Percentiles rank a stretch among this genome's conserved stretches.
Conservation (phyloP, 1,140 invertebrate genomes). For the Heliconius himera region DNA sequence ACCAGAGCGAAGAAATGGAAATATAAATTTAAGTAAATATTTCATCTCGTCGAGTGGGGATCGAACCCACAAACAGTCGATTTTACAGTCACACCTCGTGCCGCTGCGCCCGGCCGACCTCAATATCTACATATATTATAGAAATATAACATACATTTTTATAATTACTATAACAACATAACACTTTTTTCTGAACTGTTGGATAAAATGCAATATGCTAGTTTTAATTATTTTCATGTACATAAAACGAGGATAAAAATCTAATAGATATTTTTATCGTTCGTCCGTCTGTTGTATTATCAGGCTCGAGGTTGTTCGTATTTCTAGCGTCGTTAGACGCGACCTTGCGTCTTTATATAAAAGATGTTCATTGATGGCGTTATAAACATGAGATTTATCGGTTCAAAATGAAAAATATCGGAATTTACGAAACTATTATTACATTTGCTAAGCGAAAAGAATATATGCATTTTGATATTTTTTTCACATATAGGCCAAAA, state of each 20-base stretch:
- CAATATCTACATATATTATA: too few species aligned
- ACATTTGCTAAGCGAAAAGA: background rate
- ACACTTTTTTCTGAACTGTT: background rate
- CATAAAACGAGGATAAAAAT: constrained; percentile 22
- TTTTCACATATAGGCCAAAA: too few species aligned
- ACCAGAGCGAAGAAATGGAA: too few species aligned
- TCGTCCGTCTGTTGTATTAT: constrained; percentile 7
- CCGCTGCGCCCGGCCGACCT: too few species aligned
- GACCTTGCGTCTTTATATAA: constrained; percentile 35
- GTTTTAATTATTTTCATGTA: constrained; percentile 10
- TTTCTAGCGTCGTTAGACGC: constrained; percentile 38
- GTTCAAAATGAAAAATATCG: background rate
- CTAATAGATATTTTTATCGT: constrained; percentile 24
- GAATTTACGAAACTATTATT: background rate
- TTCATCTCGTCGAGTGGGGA: too few species aligned
- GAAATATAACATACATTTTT: too few species aligned
- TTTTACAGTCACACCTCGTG: too few species aligned
- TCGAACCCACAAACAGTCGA: too few species aligned
- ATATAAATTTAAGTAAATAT: too few species aligned
- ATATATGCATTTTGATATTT: too few species aligned
- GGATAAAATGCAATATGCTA: background rate
- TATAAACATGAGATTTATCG: constrained; percentile 36
- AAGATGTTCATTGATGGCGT: constrained; percentile 36
- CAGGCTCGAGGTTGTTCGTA: constrained; percentile 30
- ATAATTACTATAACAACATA: too few species aligned